Conservation (phyloP, 1,140 invertebrate species). For the Apis florea region DNA sequence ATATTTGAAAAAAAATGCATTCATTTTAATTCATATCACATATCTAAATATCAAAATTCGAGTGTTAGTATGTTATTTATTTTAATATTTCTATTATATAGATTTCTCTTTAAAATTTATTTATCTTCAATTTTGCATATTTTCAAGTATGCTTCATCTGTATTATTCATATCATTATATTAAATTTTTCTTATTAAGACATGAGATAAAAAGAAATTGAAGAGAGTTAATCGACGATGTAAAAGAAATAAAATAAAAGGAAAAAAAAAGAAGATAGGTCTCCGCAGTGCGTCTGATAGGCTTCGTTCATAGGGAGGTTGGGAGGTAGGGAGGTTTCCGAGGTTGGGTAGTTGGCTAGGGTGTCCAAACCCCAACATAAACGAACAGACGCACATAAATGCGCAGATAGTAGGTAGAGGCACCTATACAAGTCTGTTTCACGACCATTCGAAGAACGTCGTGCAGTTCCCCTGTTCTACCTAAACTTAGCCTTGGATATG, state of each 20-base stretch:
- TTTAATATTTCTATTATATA: too few relatives aligned
- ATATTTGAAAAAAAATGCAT: background rate
- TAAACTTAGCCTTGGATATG: slow-evolving; percentile 43
- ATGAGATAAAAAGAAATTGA: background rate
- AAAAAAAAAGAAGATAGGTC: slow-evolving; percentile 23
- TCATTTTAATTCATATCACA: background rate
- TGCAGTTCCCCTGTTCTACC: slow-evolving; percentile 32
- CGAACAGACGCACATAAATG: slow-evolving; percentile 1
- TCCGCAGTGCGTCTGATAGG: slow-evolving; percentile 18
- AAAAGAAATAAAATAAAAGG: background rate
- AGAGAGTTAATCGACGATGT: too few relatives aligned
- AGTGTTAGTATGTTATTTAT: too few relatives aligned
- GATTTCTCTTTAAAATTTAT: background rate
- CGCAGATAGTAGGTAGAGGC: background rate
- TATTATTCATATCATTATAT: too few relatives aligned
- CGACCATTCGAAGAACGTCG: slow-evolving; percentile 35
- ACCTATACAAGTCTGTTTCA: background rate
- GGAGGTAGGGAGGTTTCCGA: slow-evolving; percentile 27
- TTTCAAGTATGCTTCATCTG: background rate
- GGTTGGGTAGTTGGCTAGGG: slow-evolving; percentile 27
- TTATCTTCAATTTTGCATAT: background rate
- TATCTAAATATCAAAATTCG: background rate
- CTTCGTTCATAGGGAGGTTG: slow-evolving; percentile 28
- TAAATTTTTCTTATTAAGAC: background rate
- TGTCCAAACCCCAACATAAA: slow-evolving; percentile 50